Evolutionary conservation across 2,797 vertebrate species (phyloP).

Genomic region (Nasua narica): DNA sequence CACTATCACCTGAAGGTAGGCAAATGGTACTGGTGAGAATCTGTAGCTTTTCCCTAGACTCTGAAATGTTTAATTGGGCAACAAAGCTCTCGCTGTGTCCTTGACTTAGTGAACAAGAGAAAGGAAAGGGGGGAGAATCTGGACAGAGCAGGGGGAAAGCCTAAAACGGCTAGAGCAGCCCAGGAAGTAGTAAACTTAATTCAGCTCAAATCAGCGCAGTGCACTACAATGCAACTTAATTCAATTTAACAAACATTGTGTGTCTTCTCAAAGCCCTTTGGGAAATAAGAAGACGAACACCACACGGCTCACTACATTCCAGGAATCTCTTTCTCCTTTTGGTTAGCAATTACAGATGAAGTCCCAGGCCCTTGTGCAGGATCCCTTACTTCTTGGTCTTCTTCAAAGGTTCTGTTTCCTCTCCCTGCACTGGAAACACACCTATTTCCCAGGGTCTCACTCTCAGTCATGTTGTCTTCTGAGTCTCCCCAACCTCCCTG

Average conservation of each 20-base stretch:
- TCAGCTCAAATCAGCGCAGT: neutral
- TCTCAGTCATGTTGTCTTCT: neutral
- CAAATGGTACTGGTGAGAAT: neutral
- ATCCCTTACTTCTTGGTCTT: neutral
- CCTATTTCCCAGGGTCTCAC: neutral
- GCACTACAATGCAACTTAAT: neutral
- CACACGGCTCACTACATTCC: neutral
- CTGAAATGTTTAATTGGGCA: neutral
- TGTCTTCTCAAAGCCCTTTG: neutral
- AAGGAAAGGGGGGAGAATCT: neutral
- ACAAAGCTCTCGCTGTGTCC: neutral
- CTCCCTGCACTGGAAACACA: neutral
- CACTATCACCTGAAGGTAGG: neutral
- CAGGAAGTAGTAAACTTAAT: neutral
- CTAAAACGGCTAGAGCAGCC: neutral
- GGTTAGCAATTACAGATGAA: neutral
- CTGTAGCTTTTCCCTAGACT: neutral
- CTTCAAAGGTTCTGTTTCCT: neutral
- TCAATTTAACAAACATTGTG: neutral
- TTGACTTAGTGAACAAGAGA: neutral
- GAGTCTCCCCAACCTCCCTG: neutral
- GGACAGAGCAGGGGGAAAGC: neutral
- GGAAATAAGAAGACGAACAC: neutral
- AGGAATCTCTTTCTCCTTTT: neutral
- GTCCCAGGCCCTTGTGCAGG: neutral